A percentile compares a stretch with the other conserved stretches of the same genome.
Evolutionary conservation across 2,113 vertebrate species (phyloP).

Genomic region (Platysteira castanea): DNA sequence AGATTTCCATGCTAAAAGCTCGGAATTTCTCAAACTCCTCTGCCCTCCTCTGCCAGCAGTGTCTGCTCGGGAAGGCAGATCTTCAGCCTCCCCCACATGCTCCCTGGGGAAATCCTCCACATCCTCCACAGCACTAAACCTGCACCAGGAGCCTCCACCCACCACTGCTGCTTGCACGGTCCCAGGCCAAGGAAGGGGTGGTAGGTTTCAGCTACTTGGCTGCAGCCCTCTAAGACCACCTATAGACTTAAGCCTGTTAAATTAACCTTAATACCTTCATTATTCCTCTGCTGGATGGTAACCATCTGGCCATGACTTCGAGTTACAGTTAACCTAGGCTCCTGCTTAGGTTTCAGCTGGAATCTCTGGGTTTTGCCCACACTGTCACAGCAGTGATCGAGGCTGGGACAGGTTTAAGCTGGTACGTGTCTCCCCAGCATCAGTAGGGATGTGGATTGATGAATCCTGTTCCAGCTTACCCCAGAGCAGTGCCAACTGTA

Average conservation of each 20-base stretch:
- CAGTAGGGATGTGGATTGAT: not conserved
- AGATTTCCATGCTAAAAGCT: not conserved
- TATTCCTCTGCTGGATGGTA: constrained; percentile 39
- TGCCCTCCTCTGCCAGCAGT: not conserved
- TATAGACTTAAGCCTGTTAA: constrained; percentile 53
- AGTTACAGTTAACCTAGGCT: constrained; percentile 2
- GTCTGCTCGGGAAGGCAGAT: not conserved
- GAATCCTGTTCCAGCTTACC: not conserved
- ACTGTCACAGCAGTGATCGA: not conserved
- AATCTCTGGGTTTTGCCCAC: not conserved
- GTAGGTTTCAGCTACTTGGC: constrained; percentile 21
- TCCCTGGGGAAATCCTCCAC: not conserved
- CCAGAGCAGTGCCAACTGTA: not conserved
- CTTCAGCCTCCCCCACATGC: not conserved
- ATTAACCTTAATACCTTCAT: constrained; percentile 52
- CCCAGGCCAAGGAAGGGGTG: not conserved
- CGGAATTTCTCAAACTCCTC: not conserved
- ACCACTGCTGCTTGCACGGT: rapidly evolving
- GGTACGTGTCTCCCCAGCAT: not conserved
- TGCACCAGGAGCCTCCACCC: not conserved
- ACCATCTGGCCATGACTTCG: constrained; percentile 32
- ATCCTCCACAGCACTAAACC: not conserved
- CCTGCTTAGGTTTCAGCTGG: constrained; percentile 10
- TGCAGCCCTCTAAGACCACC: constrained; percentile 38
- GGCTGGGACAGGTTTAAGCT: not conserved